Evolutionary conservation across 35 echinoderm and acorn worm species (phyloP), one percentile per base, ranked within the genome.

Genomic region (Heliocidaris tuberculata): DNA sequence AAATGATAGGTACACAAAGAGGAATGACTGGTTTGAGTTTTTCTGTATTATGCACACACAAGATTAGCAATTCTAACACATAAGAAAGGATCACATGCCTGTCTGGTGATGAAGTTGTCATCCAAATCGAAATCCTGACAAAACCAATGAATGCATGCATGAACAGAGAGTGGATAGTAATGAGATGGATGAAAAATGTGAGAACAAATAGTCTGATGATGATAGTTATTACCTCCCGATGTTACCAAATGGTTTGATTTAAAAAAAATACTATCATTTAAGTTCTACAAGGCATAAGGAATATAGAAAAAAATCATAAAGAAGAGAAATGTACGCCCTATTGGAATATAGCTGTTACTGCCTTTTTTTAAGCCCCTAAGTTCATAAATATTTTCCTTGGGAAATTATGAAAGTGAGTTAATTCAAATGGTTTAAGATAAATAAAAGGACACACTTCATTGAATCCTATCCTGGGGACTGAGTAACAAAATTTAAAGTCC

Each of bases 61-160:
- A 21, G 27, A 78, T 27, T 78, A 56, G 52, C 15, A 15, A 56
- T 56, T 56, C 52, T 56, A 78, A 78, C 65, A 78, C 65, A 78
- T 78, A 78, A 78, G 65, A 78, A 24, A 71, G 61, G 47, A 88
- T 47, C 31, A 89, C 87, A 89, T 89, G 87, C 87, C 87, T 89
- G 87, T 89, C 87, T 89, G 87, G 31, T 89, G 87, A 89, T 89
- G 87, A 47, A 89, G 87, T 89, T 93, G 91, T 93, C 91, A 93
- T 93, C 91, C 91, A 93, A 31, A 92, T 92, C 90, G 48, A 50
- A 92, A 59, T 93, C 91, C 91, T 93, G 91, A 59, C 48, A 52
- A 89, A 86, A 49, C 31, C 91, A 93, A 12, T 56, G 91, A 49
- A 31, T 93, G 91, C 91, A 93, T 50, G 91, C 91, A 93, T 93